Percentiles rank a stretch among this genome's conserved stretches.
phyloP scores from a whole-genome alignment of 92 coral and sea anemone species.

The Phymanthus crucifer region DNA sequence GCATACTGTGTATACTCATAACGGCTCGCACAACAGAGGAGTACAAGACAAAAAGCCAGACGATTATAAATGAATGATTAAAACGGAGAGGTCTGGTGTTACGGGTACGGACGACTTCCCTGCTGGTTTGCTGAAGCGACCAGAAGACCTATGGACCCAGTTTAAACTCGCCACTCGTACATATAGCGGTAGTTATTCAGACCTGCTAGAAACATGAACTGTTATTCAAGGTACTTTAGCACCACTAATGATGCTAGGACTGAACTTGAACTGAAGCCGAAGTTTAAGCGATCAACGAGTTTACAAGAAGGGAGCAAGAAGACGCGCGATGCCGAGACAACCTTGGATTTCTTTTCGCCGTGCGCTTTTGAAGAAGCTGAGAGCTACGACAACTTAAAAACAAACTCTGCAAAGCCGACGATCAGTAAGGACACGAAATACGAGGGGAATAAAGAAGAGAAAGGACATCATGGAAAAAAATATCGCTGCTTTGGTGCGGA shows the following conservation, averaged over 20 bases:
- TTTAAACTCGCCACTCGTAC: too few relatives aligned
- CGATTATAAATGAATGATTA: too few relatives aligned
- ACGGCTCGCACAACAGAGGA: too few relatives aligned
- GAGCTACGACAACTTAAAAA: not conserved
- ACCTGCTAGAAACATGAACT: not conserved
- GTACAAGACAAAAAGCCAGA: too few relatives aligned
- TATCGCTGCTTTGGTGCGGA: not conserved
- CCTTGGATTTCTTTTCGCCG: not conserved
- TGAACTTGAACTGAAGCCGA: not conserved
- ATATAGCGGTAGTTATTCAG: too few relatives aligned
- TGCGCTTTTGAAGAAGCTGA: not conserved
- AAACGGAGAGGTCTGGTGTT: too few relatives aligned
- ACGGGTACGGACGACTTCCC: too few relatives aligned
- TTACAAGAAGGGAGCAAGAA: not conserved
- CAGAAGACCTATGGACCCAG: too few relatives aligned
- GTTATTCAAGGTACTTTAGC: slow-evolving; percentile 1
- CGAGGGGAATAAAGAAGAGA: not conserved
- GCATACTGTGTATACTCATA: too few relatives aligned
- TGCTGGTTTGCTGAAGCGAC: too few relatives aligned
- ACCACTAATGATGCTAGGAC: not conserved
- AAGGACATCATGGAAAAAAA: not conserved
- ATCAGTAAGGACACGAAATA: not conserved
- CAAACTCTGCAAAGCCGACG: not conserved
- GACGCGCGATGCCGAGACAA: not conserved
- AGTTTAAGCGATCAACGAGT: not conserved